Base-by-base conservation (phyloP, 2,888 invertebrate species). In the Phasia obesa region DNA sequence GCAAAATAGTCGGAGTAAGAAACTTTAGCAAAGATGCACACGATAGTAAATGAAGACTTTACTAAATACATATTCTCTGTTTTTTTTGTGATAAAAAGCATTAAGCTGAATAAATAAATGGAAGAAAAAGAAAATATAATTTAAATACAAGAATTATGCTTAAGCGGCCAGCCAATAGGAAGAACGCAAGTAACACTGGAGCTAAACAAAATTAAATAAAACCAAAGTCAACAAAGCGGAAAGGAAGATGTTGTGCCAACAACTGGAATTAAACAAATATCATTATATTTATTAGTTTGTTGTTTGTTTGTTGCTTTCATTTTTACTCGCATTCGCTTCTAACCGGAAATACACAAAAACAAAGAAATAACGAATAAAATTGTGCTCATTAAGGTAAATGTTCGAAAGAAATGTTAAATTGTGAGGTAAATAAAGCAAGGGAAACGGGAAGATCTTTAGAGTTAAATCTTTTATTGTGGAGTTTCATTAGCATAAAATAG, bases 141-240 rank as follows among this genome's bases (percentile, higher is more conserved):
- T 60, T 38, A 71, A 71, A 60, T 62, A 51, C 60, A 19, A 73
- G 49, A 60, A 73, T 62, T 60, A 73, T 73, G 15, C 17, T 60
- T 23, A 19, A 15, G 2, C 42, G 51, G 25, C 49, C 25, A 51
- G 49, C 9, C 21, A 71, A 60, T 0, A 25, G 21, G 7, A 35
- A 13, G 13, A 73, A 69, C 19, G 4, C 6, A 51, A 21, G 4
- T 57, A 44, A 31, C 17, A 57, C 5, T 21, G n/a, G 38, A 44
- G n/a, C 3, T 31, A 77, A 15, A 31, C 4, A 47, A 47, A 47
- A 57, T 35, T 27, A 44, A 67, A 51, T 47, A 49, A 42, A 59
- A 9, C 57, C 35, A 19, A 73, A 79, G 65, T 59, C 79, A 73
- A 59, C 65, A 65, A 79, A 65, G 65, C 59, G 70, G 64, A 71